phyloP scores from a whole-genome alignment of 2,888 invertebrate genomes.

The Tetranychus truncatus region DNA sequence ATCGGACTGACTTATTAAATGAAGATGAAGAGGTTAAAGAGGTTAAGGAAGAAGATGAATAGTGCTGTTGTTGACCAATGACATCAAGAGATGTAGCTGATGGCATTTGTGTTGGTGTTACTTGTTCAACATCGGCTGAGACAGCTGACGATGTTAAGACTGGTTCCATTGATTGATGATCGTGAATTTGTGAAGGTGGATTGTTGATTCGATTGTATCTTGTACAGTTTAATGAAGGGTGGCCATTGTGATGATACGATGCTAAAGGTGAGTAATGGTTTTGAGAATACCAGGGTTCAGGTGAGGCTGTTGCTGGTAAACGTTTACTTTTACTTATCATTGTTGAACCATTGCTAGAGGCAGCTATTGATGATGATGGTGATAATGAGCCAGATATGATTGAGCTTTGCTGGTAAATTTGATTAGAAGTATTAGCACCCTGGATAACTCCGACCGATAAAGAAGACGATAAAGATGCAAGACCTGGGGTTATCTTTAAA shows the following conservation, averaged over 20 bases:
- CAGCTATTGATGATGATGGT: background rate
- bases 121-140: background rate
- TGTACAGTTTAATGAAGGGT: background rate
- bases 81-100: background rate
- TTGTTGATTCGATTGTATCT: background rate
- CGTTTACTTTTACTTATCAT: background rate
- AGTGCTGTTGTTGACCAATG: background rate
- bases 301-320: background rate
- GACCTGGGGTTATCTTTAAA: background rate
- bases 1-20: conserved; percentile 25
- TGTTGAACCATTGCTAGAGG: background rate
- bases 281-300: background rate
- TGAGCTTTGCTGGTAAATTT: background rate
- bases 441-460: background rate
- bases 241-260: background rate
- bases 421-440: conserved; percentile 5
- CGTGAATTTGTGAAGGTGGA: background rate
- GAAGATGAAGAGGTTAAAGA: background rate
- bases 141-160: background rate
- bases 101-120: background rate
- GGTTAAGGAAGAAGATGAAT: background rate
- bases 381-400: background rate
- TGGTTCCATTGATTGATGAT: background rate
- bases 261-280: background rate
- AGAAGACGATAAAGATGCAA: background rate